Percentiles rank a stretch among this genome's conserved stretches.
Evolutionary conservation across 2,797 vertebrate genomes (phyloP).

Genomic region (Manis crassicaudata): DNA sequence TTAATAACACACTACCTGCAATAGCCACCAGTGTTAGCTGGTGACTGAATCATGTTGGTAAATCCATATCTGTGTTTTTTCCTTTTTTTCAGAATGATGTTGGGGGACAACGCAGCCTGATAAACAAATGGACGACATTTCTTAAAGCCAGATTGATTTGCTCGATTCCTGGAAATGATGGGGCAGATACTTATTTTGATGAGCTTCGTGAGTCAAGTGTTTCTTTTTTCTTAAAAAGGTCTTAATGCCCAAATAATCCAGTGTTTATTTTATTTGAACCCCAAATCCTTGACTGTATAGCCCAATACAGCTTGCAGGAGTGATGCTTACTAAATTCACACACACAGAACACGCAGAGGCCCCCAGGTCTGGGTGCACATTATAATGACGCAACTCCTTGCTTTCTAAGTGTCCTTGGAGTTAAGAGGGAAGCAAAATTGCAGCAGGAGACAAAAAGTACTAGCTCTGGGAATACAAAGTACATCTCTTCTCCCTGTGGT

Average conservation of each 20-base stretch:
- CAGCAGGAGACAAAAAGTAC: neutral
- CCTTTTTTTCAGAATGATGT: conserved; percentile 93
- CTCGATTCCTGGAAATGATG: conserved; percentile 95
- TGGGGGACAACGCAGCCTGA: conserved; percentile 96
- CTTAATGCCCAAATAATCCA: neutral
- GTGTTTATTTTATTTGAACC: neutral
- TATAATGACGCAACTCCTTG: neutral
- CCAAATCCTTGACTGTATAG: neutral
- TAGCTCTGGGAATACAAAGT: neutral
- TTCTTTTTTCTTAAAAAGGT: neutral
- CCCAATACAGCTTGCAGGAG: neutral
- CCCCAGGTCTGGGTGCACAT: too few species aligned
- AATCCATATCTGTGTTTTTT: neutral
- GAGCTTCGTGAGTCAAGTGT: conserved; percentile 94
- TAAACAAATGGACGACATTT: conserved; percentile 99
- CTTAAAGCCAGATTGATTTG: conserved; percentile 97
- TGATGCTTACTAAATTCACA: neutral
- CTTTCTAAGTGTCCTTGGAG: neutral
- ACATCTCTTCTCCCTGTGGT: neutral
- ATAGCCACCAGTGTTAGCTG: neutral
- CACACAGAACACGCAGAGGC: neutral
- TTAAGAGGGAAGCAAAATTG: neutral
- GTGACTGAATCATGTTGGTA: neutral
- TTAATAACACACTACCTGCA: neutral
- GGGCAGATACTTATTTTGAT: conserved; percentile 97